Conservation (phyloP, 2,797 vertebrate species). For the Perodicticus potto region DNA sequence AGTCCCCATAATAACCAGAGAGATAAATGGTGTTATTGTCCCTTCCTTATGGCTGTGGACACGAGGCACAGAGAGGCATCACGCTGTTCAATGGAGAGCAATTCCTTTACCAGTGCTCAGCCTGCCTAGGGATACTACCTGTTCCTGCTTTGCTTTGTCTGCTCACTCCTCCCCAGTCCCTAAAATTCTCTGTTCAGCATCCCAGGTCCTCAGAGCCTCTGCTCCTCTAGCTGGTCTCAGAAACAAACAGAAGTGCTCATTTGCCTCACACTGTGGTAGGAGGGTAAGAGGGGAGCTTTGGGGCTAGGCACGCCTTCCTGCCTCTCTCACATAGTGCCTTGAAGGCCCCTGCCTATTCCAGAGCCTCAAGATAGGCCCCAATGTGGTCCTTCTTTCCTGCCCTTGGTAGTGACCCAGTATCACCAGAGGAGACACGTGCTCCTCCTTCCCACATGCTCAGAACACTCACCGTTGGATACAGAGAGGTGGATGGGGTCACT, state of each 20-base stretch:
- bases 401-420: not conserved
- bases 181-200: not conserved
- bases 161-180: too few relatives aligned
- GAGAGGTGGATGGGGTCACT: slow-evolving; percentile 81
- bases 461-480: slow-evolving; percentile 79
- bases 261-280: not conserved
- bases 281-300: not conserved
- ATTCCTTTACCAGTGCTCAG: not conserved
- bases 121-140: not conserved
- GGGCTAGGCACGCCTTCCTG: not conserved
- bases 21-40: not conserved
- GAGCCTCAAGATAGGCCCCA: not conserved
- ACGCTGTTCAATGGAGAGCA: not conserved
- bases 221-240: not conserved
- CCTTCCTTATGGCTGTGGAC: not conserved
- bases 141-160: not conserved
- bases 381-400: not conserved
- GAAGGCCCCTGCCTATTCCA: not conserved
- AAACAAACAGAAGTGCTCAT: not conserved
- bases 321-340: not conserved
- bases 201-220: not conserved
- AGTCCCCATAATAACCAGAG: not conserved
- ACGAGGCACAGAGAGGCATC: not conserved
- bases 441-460: accelerated
- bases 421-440: not conserved